Evolutionary conservation across 2,888 invertebrate species (phyloP), one percentile per base, ranked within the genome.

Genomic region (Monochamus alternatus): DNA sequence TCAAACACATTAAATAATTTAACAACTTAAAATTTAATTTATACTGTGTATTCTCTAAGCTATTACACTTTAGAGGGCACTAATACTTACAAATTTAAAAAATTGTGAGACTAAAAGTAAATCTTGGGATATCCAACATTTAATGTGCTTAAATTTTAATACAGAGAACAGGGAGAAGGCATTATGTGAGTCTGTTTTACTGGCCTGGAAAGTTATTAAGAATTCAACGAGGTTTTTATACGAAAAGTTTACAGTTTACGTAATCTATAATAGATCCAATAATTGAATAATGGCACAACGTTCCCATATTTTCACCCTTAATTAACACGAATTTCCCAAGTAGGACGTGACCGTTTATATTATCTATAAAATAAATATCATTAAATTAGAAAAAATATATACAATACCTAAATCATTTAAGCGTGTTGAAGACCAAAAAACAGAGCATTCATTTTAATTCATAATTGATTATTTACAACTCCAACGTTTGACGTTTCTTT

Each of bases 161-260:
- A 59, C 7, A 9, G 44, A 59, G 44, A 44, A 59, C 30, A 47
- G 51, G 32, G 30, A 47, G 47, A 71, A 60, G 55, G 72, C 73
- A 75, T 73, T 62, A 74, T 77, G 75, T 69, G 76, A 76, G 71
- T 65, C 12, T 63, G 43, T 22, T 22, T 31, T 31, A 65, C 9
- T 30, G 47, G 8, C 31, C 22, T 31, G 60, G 47, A 5, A 31
- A 51, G 30, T 31, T 51, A 47, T 65, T 65, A 51, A 65, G 32
- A 31, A 12, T 31, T 12, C 9, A 31, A 7, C 51, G n/a, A 66
- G 51, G 31, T 60, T 74, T 32, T 71, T 69, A 76, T 63, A 65
- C 67, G 66, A 75, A 78, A 72, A 78, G 62, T 55, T 38, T 52
- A 5, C 31, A 52, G 31, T 44, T 52, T 52, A 51, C 12, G 65